These are phyloP conservation scores for Camponotus floridanus DNA, from an alignment of 1,140 invertebrate species.

Conservation along the genomic window DNA sequence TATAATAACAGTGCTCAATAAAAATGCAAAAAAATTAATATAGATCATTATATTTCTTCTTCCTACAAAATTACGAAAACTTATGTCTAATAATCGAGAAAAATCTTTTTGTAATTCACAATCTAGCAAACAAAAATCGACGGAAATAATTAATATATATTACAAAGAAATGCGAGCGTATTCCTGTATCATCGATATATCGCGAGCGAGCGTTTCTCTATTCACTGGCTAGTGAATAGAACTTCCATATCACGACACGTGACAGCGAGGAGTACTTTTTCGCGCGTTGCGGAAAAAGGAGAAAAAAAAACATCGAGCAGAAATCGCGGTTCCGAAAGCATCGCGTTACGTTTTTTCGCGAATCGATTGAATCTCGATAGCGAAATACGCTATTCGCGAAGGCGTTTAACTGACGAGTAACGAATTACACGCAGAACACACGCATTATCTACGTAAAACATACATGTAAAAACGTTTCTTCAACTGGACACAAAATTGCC, in stretches of 20 bases:
- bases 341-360: slow-evolving; percentile 44
- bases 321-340: slow-evolving; percentile 47
- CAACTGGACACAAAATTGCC: slow-evolving; percentile 7
- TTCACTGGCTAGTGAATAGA: slow-evolving; percentile 37
- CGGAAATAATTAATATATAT: slow-evolving; percentile 35
- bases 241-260: slow-evolving; percentile 39
- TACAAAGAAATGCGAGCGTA: not conserved
- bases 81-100: not conserved
- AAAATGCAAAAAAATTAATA: not conserved
- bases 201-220: slow-evolving; percentile 12
- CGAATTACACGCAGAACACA: not conserved
- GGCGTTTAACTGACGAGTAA: slow-evolving; percentile 9
- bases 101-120: not conserved
- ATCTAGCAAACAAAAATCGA: not conserved
- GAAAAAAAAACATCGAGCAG: slow-evolving; percentile 38
- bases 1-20: not conserved
- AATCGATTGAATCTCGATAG: slow-evolving; percentile 50
- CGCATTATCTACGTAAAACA: not conserved
- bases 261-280: slow-evolving; percentile 46
- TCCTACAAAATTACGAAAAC: not conserved
- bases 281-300: slow-evolving; percentile 19
- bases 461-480: not conserved
- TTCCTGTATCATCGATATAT: slow-evolving; percentile 24
- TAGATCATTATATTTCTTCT: not conserved
- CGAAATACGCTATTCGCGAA: slow-evolving; percentile 29